Base-by-base conservation (phyloP, 30 jellyfish, hydroid and myxozoan genomes). In the Hydractinia symbiolongicarpus region DNA sequence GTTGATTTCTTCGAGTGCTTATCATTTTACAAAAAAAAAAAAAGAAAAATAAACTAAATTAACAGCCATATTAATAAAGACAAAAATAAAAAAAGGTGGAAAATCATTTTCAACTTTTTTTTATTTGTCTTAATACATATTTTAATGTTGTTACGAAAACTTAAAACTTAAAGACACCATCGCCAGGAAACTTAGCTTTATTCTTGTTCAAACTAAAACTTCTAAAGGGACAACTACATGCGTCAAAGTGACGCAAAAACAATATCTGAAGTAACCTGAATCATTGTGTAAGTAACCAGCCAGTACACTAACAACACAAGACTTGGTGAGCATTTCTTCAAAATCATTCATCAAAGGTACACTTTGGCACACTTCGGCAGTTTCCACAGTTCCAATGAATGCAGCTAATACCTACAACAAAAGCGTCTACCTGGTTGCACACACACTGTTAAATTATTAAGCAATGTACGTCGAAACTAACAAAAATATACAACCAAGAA, bases 241-340 rank as follows among this genome's bases (percentile, higher is more conserved):
- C n/a, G 11, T 9, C 52, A 76, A 76, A 8, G 60, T 11, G 54
- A 61, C 54, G 78, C 44, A 77, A 21, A 50, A 56, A 77, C 6
- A 77, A 53, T 71, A 7, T 15, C 17, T 0, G n/a, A 44, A 44
- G 74, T 7, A 9, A 91, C 98, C 98, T 54, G 98, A 91, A 66
- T 91, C 98, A 78, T 91, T 91, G 67, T 96, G 83, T 7, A 91
- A 84, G 74, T 86, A 91, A 53, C 86, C 91, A 15, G 98, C 75
- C 49, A 91, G 83, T 53, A 91, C 91, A 8, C 86, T 58, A 62
- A 72, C 78, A 11, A 91, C 72, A 16, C 84, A 73, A 15, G 94
- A 83, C 10, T 71, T 84, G n/a, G 72, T 82, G 13, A 85, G 67
- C 69, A 84, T 67, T 53, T 16, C 17, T 2, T 81, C 49, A 13